These are phyloP conservation scores for Cuculus canorus DNA, from an alignment of 2,797 vertebrate species.

Conservation along the genomic window DNA sequence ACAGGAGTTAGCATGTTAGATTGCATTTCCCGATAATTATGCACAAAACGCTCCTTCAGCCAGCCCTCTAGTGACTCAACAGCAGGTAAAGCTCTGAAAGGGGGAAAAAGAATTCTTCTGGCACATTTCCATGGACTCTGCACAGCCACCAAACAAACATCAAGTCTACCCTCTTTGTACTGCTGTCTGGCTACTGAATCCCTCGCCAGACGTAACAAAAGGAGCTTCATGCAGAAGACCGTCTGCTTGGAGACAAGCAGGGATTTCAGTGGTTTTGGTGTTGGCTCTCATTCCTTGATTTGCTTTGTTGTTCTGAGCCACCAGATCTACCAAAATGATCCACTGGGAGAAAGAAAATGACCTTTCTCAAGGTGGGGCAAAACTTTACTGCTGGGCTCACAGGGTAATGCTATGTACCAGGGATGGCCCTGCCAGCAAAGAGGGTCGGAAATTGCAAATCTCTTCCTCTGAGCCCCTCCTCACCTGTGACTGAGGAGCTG, in stretches of 20 bases:
- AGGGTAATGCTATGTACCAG: no score
- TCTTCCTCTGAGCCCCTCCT: fast-evolving
- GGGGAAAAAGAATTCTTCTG: not conserved
- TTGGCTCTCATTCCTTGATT: not conserved
- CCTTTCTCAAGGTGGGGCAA: not conserved
- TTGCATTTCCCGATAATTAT: conserved; percentile 21
- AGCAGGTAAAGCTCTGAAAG: conserved; percentile 37
- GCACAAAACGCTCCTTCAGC: not conserved
- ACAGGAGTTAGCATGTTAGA: not conserved
- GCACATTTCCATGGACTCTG: not conserved
- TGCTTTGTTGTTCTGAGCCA: not conserved
- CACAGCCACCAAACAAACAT: not conserved
- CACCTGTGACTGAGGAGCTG: fast-evolving
- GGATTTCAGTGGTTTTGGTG: not conserved
- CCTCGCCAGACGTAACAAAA: not conserved
- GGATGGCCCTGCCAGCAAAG: not conserved
- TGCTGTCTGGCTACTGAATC: conserved; percentile 13
- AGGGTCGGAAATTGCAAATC: not conserved
- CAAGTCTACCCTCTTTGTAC: not conserved
- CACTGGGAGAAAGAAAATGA: not conserved
- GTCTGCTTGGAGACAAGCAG: not conserved
- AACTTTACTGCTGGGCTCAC: not conserved
- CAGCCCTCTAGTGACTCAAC: conserved; percentile 6
- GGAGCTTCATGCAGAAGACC: not conserved
- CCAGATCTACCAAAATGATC: not conserved